Percentiles rank a stretch among this genome's conserved stretches.
Evolutionary conservation across 1,140 invertebrate genomes (phyloP).

Genomic region (Paralvinella palmiformis): DNA sequence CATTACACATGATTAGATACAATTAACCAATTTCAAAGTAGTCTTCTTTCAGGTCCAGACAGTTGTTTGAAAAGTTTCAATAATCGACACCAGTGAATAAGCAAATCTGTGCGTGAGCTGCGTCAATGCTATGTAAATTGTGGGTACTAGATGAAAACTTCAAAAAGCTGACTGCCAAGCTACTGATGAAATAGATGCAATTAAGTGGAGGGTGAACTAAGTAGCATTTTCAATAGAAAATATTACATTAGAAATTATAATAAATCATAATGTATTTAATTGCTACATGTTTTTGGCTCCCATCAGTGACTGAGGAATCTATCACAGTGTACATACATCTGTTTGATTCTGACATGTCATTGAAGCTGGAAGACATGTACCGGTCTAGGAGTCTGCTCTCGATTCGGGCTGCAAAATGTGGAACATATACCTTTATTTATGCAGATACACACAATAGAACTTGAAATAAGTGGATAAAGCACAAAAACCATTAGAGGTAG

Average conservation of each 20-base stretch:
- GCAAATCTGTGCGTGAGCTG: neutral
- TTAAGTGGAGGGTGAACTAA: slow-evolving; percentile 1
- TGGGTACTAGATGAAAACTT: neutral
- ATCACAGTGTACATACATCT: neutral
- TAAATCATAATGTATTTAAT: neutral
- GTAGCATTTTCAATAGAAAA: slow-evolving; percentile 1
- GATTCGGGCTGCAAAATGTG: too few species aligned
- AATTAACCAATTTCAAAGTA: slow-evolving; percentile 3
- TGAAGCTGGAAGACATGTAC: too few species aligned
- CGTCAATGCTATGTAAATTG: neutral
- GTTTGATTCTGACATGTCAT: too few species aligned
- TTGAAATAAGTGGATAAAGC: too few species aligned
- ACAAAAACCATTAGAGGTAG: too few species aligned
- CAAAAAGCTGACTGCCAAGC: neutral
- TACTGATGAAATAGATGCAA: slow-evolving; percentile 1
- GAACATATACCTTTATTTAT: too few species aligned
- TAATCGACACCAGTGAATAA: neutral
- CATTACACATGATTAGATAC: neutral
- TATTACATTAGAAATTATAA: neutral
- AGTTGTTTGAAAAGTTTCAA: slow-evolving; percentile 4
- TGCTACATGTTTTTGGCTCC: neutral
- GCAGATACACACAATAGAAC: neutral
- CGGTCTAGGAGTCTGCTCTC: too few species aligned
- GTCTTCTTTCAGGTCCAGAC: neutral
- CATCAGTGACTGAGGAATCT: neutral